phyloP scores from a whole-genome alignment of 2,797 vertebrate genomes.

The Eulemur coronatus region DNA sequence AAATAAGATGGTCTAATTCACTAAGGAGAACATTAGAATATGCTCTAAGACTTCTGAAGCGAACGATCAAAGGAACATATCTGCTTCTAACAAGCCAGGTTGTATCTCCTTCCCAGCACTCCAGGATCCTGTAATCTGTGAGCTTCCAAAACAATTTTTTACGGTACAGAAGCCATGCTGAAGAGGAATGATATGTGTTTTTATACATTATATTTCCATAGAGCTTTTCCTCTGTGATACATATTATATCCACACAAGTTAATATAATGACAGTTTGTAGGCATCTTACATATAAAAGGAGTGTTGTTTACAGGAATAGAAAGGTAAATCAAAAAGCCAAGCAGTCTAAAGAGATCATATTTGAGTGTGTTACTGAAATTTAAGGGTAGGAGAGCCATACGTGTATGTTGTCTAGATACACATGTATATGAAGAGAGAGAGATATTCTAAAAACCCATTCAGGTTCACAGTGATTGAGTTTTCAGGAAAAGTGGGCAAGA shows the following conservation, averaged over 20 bases:
- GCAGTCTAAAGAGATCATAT: background rate
- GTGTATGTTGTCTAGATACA: background rate
- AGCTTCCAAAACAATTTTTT: background rate
- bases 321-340: slow-evolving; percentile 29
- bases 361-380: background rate
- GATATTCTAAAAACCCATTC: background rate
- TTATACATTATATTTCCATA: background rate
- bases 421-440: background rate
- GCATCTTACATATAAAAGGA: background rate
- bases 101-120: background rate
- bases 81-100: background rate
- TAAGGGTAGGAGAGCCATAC: background rate
- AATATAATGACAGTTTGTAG: background rate
- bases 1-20: slow-evolving; percentile 14
- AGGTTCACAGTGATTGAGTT: background rate
- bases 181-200: background rate
- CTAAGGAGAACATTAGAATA: background rate
- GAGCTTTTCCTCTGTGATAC: background rate
- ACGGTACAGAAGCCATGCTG: background rate
- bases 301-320: background rate
- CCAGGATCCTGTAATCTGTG: background rate
- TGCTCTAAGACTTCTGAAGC: background rate
- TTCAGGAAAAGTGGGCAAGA: background rate
- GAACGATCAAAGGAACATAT: background rate
- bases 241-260: background rate